Conservation (phyloP, 2,797 vertebrate genomes). For the Loriculus beryllinus region DNA sequence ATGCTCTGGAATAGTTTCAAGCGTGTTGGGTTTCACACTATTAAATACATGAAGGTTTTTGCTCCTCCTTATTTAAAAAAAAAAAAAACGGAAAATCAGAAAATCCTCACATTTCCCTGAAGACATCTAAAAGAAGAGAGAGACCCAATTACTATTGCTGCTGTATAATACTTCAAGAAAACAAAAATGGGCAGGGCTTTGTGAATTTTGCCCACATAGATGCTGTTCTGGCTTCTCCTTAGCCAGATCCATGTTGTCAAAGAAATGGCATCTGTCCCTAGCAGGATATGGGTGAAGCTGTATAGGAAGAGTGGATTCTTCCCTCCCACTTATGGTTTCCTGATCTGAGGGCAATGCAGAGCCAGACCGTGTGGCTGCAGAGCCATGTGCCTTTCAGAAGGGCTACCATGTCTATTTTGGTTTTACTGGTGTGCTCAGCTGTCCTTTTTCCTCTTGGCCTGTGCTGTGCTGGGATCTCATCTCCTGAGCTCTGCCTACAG, state of each 20-base stretch:
- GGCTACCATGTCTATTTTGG: neutral
- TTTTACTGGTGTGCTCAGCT: neutral
- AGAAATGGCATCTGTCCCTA: neutral
- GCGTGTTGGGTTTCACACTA: neutral
- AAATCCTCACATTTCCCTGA: neutral
- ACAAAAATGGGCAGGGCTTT: neutral
- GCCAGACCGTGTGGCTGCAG: neutral
- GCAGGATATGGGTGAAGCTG: neutral
- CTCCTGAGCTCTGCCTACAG: neutral
- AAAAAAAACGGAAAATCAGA: neutral
- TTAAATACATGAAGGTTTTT: neutral
- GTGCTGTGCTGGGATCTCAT: fast-evolving
- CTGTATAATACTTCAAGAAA: neutral
- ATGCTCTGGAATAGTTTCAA: neutral
- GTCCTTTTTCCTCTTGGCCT: neutral
- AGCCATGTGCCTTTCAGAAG: neutral
- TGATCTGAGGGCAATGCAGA: neutral
- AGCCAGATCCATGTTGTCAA: neutral
- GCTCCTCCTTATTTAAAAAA: neutral
- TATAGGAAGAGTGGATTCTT: neutral
- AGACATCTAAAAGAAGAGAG: neutral
- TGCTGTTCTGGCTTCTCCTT: neutral
- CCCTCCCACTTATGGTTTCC: neutral
- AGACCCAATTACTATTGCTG: neutral
- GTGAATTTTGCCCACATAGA: neutral